These are phyloP conservation scores for Monochamus saltuarius DNA, from an alignment of 1,140 invertebrate species.

Conservation along the genomic window DNA sequence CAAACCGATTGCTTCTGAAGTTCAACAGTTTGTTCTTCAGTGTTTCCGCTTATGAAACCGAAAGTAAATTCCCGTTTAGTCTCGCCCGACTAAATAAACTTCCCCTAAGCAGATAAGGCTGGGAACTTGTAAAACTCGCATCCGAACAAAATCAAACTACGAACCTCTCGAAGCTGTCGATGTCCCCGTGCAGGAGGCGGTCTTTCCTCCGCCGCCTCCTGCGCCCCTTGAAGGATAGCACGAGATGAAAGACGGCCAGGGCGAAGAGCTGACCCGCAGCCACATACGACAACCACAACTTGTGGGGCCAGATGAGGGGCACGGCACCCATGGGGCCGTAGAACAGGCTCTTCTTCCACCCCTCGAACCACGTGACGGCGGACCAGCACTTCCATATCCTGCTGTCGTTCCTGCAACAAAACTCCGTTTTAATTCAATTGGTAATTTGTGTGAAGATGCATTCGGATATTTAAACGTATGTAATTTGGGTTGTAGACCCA, in stretches of 20 bases:
- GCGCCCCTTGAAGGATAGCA: constrained; percentile 38
- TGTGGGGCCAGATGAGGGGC: constrained; percentile 46
- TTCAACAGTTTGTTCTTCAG: too few relatives aligned
- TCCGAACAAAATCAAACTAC: not conserved
- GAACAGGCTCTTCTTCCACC: constrained; percentile 47
- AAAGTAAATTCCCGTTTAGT: too few relatives aligned
- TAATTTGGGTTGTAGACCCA: too few relatives aligned
- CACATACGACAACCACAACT: constrained; percentile 48
- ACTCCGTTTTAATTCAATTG: not conserved
- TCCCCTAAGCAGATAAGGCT: too few relatives aligned
- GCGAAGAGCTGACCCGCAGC: constrained; percentile 41
- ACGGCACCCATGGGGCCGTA: constrained; percentile 43
- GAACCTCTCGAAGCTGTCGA: constrained; percentile 50
- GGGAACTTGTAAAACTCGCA: not conserved
- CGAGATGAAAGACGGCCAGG: constrained; percentile 43
- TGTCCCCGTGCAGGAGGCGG: constrained; percentile 39
- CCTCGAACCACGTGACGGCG: constrained; percentile 37
- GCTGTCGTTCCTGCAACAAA: constrained; percentile 43
- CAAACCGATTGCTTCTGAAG: too few relatives aligned
- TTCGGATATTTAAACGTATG: too few relatives aligned
- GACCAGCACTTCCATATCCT: constrained; percentile 43
- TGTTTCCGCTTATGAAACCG: too few relatives aligned
- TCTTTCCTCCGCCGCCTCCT: constrained; percentile 34
- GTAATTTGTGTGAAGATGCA: not conserved
- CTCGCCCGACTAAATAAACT: too few relatives aligned